Conservation (phyloP, 2,797 vertebrate species). For the Pseudomugil tenellus region DNA sequence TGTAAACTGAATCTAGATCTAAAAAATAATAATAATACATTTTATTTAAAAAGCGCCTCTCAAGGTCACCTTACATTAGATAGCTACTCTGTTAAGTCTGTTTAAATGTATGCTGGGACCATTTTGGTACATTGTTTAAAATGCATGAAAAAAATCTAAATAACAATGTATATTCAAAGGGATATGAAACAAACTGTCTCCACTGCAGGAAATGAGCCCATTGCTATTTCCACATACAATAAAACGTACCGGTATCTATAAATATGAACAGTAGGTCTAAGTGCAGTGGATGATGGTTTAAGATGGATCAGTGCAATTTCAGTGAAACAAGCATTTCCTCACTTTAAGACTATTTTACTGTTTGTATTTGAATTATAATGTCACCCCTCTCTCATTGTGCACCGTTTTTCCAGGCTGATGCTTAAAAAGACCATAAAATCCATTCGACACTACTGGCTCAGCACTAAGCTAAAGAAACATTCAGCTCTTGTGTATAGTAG, state of each 20-base stretch:
- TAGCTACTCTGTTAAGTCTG: not conserved
- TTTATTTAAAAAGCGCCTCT: too few relatives aligned
- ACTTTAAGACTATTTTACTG: not conserved
- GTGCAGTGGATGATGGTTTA: not conserved
- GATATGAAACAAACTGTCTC: not conserved
- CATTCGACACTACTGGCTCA: not conserved
- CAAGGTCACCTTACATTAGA: too few relatives aligned
- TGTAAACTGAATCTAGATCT: not conserved
- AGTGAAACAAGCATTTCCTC: not conserved
- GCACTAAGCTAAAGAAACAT: not conserved
- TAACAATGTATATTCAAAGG: not conserved
- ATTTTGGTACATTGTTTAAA: not conserved
- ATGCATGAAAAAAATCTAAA: conserved; percentile 21
- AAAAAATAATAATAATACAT: too few relatives aligned
- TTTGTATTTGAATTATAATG: too few relatives aligned
- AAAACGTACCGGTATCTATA: conserved; percentile 16
- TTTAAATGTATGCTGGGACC: not conserved
- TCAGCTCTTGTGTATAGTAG: not conserved
- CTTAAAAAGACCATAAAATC: not conserved
- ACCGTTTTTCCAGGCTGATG: not conserved
- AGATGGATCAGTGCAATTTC: not conserved
- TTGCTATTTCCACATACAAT: conserved; percentile 1
- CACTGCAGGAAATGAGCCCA: not conserved
- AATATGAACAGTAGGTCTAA: not conserved
- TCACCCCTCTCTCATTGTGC: not conserved